These are phyloP conservation scores for Epicauta chinensis DNA, from an alignment of 1,140 invertebrate genomes.

Conservation along the genomic window DNA sequence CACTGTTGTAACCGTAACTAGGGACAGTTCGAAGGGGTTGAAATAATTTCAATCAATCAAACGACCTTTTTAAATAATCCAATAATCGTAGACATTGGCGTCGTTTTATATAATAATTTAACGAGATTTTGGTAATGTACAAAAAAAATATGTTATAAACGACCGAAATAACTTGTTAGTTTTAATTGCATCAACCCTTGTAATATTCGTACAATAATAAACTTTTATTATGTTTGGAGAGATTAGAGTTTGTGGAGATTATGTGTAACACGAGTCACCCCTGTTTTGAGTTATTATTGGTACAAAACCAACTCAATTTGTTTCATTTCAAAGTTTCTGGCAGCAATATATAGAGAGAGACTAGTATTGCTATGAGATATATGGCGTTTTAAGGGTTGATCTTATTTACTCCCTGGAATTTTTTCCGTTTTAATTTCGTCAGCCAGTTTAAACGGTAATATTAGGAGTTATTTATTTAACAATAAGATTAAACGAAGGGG, in stretches of 20 bases:
- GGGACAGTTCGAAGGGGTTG: slow-evolving; percentile 10
- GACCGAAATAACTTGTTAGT: neutral
- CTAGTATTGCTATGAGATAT: slow-evolving; percentile 5
- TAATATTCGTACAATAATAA: neutral
- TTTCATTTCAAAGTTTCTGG: neutral
- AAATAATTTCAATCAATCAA: slow-evolving; percentile 14
- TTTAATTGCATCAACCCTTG: neutral
- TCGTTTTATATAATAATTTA: too few relatives aligned
- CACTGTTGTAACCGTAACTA: slow-evolving; percentile 5
- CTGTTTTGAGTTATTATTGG: neutral
- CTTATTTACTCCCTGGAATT: too few relatives aligned
- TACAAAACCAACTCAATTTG: neutral
- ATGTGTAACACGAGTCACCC: neutral
- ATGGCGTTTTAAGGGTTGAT: neutral
- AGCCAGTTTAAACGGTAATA: too few relatives aligned
- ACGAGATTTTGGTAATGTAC: too few relatives aligned
- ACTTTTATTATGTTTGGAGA: neutral
- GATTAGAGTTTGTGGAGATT: neutral
- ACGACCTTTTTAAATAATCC: slow-evolving; percentile 6
- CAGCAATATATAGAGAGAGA: neutral
- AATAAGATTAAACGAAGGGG: too few relatives aligned
- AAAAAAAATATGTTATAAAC: too few relatives aligned
- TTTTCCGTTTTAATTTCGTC: too few relatives aligned
- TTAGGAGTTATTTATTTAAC: too few relatives aligned
- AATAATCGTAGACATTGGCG: too few relatives aligned